A percentile compares a stretch with the other conserved stretches of the same genome.
These are phyloP conservation scores for Ibidorhyncha struthersii DNA, from an alignment of 2,113 vertebrate genomes.

Conservation along the genomic window DNA sequence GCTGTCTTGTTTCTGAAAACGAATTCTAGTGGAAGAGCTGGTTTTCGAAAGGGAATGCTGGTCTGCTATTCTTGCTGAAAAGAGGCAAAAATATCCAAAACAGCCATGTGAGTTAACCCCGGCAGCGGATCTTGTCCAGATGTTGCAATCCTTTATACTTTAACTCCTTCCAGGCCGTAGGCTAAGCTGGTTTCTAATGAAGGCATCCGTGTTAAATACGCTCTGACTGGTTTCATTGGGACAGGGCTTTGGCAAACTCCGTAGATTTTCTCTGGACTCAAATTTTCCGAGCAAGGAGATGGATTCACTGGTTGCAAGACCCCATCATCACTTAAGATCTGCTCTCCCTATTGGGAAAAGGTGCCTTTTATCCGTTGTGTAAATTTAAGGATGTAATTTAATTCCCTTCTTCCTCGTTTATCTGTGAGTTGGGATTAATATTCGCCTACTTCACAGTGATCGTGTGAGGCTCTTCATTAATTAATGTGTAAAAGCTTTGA, in stretches of 20 bases:
- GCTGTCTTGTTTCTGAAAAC: neutral
- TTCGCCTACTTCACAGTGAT: conserved; percentile 23
- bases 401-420: conserved; percentile 2
- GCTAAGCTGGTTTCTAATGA: neutral
- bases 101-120: neutral
- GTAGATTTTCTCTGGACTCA: neutral
- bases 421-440: conserved; percentile 6
- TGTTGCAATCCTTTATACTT: neutral
- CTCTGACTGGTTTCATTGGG: neutral
- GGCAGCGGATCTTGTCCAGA: conserved; percentile 23
- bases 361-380: neutral
- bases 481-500: conserved; percentile 40
- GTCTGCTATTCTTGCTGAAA: neutral
- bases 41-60: neutral
- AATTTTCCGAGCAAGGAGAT: neutral
- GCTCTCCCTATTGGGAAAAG: neutral
- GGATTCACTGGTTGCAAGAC: neutral
- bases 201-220: neutral
- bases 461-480: conserved; percentile 21
- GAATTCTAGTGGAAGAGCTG: neutral
- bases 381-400: neutral
- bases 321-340: neutral
- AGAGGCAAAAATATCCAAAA: neutral
- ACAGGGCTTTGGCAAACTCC: neutral
- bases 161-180: neutral